Percentiles rank a stretch among this genome's conserved stretches.
phyloP scores from a whole-genome alignment of 1,140 invertebrate species.

The Drosophila ohnishii region DNA sequence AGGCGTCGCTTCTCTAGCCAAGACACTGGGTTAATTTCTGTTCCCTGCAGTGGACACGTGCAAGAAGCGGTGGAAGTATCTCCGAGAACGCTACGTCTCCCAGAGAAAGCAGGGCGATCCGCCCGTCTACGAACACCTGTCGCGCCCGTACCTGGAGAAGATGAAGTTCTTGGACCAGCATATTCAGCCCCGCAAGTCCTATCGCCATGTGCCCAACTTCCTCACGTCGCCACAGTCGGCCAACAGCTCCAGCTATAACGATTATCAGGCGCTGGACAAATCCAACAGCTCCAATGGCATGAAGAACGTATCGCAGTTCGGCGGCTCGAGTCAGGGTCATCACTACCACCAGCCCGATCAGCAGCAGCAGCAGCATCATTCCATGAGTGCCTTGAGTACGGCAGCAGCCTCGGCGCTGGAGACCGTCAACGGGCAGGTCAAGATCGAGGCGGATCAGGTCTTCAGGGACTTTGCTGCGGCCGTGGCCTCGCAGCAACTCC shows the following conservation, averaged over 20 bases:
- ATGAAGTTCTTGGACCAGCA: constrained; percentile 83
- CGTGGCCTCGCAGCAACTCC: constrained; percentile 76
- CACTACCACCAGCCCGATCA: constrained; percentile 72
- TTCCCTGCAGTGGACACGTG: constrained; percentile 74
- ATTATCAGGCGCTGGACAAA: constrained; percentile 76
- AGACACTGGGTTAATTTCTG: background rate
- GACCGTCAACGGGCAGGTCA: constrained; percentile 71
- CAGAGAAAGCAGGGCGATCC: constrained; percentile 80
- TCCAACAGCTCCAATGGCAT: constrained; percentile 67
- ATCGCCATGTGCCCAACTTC: constrained; percentile 78
- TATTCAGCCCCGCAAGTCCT: constrained; percentile 81
- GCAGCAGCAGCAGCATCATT: constrained; percentile 46
- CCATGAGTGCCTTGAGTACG: constrained; percentile 70
- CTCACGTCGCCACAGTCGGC: constrained; percentile 76
- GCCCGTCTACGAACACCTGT: constrained; percentile 80
- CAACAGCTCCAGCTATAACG: constrained; percentile 77
- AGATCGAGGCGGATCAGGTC: constrained; percentile 75
- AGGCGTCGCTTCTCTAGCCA: constrained; percentile 10
- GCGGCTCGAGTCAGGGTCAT: constrained; percentile 48
- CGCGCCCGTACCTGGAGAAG: constrained; percentile 81
- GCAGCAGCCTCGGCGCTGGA: constrained; percentile 67
- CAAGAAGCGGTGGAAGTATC: constrained; percentile 82
- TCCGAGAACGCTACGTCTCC: constrained; percentile 81
- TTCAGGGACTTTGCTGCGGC: constrained; percentile 79
- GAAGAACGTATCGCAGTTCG: constrained; percentile 70